Evolutionary conservation across 1,140 invertebrate genomes (phyloP), one percentile per base, ranked within the genome.

Genomic region (Drosophila pandora): DNA sequence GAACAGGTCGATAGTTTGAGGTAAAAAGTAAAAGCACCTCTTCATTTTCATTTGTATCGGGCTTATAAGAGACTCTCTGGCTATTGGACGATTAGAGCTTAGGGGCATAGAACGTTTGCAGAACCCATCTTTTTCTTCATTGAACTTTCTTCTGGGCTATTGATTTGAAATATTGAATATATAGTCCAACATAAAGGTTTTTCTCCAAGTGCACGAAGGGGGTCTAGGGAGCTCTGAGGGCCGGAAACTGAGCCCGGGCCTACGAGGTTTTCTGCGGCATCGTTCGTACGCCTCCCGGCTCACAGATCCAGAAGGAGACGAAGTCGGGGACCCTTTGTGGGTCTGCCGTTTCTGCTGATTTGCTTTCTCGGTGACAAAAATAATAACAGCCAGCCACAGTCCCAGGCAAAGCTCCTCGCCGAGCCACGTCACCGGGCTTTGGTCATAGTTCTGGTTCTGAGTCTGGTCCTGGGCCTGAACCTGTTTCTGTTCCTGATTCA

Each of bases 321-420:
- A 12, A 37, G 41, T 39, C 59, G 45, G 74, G 41, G 64, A 57
- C 41, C 75, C 65, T 87, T 75, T 85, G 82, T 85, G 87, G 83
- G 82, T 37, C 3, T 37, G 34, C 10, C 10, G 34, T 87, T 88
- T 82, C 85, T 85, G 82, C 83, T 87, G 82, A 87, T 87, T 87
- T 87, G 82, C 82, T 87, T 87, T 87, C 83, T 87, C 82, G 82
- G 82, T 87, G 82, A 87, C 82, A 87, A 87, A 87, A 87, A 87
- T 87, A 87, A 87, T 87, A 87, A 87, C 83, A 87, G 79, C 70
- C 59, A 78, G 82, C 81, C 81, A 69, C 77, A 76, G 82, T 77
- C 72, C 30, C 59, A 70, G 61, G 71, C 78, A 69, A 71, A 71
- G 72, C 63, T 65, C 43, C 60, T 57, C 54, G 49, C 53, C 67